These are phyloP conservation scores for Panagrolaimus sp. DNA, from an alignment of 1,140 invertebrate genomes.

Conservation along the genomic window DNA sequence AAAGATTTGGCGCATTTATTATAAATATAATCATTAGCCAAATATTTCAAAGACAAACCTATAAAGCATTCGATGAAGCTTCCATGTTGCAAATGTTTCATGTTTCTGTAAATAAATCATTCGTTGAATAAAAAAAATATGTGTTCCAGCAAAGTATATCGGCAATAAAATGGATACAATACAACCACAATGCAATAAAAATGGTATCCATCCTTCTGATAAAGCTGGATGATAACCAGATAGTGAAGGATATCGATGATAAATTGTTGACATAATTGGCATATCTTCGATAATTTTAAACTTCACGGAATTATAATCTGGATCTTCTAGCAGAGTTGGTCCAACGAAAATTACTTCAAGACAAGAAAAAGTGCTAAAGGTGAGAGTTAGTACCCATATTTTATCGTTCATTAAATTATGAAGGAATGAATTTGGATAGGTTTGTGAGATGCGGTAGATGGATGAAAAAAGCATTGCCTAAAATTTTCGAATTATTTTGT, in stretches of 20 bases:
- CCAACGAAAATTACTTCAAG: background rate
- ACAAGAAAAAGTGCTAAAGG: background rate
- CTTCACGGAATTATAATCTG: background rate
- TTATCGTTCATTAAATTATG: too few relatives aligned
- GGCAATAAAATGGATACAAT: background rate
- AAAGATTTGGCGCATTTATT: too few relatives aligned
- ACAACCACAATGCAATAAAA: background rate
- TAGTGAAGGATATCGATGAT: background rate
- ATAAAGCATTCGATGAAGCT: background rate
- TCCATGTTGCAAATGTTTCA: background rate
- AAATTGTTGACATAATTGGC: background rate
- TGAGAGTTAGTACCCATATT: background rate
- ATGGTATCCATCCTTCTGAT: background rate
- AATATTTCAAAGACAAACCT: background rate
- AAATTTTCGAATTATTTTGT: too few relatives aligned
- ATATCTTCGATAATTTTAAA: background rate
- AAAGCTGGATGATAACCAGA: background rate
- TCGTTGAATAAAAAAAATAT: background rate
- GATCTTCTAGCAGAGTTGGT: background rate
- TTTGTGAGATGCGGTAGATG: too few relatives aligned
- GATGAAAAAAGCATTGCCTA: too few relatives aligned
- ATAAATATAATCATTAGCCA: too few relatives aligned
- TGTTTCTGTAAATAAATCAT: background rate
- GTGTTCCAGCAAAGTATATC: background rate
- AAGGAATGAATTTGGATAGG: too few relatives aligned